Conservation (phyloP, 2,113 vertebrate genomes). For the Mastomys natalensis region DNA sequence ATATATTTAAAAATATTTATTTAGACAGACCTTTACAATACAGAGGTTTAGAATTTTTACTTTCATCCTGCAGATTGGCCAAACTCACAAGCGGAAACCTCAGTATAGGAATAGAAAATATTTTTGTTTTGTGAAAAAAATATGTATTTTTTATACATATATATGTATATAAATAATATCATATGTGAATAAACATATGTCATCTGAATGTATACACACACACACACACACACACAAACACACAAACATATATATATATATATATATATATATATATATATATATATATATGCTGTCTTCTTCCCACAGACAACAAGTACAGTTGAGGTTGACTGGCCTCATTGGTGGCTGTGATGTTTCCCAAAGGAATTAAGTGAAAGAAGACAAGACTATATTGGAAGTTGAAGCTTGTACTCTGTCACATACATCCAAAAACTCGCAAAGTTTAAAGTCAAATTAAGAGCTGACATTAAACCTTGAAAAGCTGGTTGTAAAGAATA, state of each 20-base stretch:
- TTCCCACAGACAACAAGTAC: conserved; percentile 24
- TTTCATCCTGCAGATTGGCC: not conserved
- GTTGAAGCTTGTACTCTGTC: not conserved
- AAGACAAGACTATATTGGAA: conserved; percentile 14
- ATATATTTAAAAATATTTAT: not conserved
- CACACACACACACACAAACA: too few relatives aligned
- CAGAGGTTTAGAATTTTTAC: accelerated
- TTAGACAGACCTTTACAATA: not conserved
- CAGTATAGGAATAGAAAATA: not conserved
- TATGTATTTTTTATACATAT: too few relatives aligned
- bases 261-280: not conserved
- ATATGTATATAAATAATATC: too few relatives aligned
- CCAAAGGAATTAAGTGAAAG: conserved; percentile 30
- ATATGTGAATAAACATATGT: too few relatives aligned
- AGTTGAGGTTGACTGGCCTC: not conserved
- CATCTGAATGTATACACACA: too few relatives aligned
- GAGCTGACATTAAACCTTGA: conserved; percentile 72
- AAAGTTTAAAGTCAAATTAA: conserved; percentile 76
- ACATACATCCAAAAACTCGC: conserved; percentile 43
- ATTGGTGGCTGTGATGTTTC: conserved; percentile 18
- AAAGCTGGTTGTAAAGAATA: conserved; percentile 71
- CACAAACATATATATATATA: not conserved
- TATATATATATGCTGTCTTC: not conserved
- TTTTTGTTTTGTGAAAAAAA: not conserved
- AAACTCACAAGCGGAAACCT: not conserved